Conservation (phyloP, 2,797 vertebrate genomes). For the Hipposideros larvatus region DNA sequence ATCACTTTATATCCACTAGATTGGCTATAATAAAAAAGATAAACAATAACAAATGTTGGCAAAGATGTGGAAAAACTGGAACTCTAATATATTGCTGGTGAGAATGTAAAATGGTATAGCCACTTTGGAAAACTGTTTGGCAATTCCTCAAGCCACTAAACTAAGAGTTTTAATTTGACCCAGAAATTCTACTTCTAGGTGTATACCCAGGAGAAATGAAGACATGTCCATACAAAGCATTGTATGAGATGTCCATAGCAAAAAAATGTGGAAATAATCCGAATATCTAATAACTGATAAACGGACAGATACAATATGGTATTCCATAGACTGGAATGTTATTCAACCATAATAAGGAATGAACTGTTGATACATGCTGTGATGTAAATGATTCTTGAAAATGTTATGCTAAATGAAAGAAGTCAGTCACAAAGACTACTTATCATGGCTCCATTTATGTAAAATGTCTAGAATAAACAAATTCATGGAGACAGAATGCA, state of each 20-base stretch:
- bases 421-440: not conserved
- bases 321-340: not conserved
- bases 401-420: not conserved
- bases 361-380: not conserved
- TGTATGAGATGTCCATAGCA: not conserved
- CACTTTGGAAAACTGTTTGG: not conserved
- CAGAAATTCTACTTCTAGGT: not conserved
- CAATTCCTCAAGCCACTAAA: not conserved
- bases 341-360: not conserved
- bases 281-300: not conserved
- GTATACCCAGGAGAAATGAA: conserved; percentile 35
- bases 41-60: not conserved
- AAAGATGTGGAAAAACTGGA: not conserved
- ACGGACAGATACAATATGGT: not conserved
- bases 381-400: not conserved
- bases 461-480: not conserved
- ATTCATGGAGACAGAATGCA: not conserved
- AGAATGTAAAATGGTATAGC: not conserved
- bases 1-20: not conserved
- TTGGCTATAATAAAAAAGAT: not conserved
- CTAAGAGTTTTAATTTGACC: not conserved
- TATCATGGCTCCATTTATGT: not conserved
- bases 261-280: not conserved
- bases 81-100: not conserved
- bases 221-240: not conserved